Conservation (phyloP, 37 sponge, comb jelly and placozoan species). For the Tethya wilhelma region DNA sequence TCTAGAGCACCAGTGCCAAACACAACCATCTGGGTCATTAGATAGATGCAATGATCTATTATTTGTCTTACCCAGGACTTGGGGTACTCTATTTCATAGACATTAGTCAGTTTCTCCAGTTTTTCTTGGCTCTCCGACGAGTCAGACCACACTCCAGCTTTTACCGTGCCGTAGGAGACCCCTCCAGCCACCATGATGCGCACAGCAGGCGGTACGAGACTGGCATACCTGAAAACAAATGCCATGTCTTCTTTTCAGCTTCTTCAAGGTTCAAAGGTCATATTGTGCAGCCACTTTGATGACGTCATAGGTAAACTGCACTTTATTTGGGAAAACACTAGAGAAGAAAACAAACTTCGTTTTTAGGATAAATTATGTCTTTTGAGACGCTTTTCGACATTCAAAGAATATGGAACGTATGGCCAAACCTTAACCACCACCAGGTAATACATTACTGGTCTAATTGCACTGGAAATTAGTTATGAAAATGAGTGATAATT, state of each 20-base stretch:
- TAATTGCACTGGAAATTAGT: no score
- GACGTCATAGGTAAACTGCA: background rate
- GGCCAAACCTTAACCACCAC: constrained; percentile 36
- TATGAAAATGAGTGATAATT: no score
- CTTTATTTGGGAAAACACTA: background rate
- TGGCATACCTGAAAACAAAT: background rate
- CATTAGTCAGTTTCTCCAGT: constrained; percentile 17
- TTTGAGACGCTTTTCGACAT: constrained; percentile 45
- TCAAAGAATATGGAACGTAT: constrained; percentile 60
- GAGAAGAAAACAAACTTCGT: background rate
- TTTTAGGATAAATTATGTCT: background rate
- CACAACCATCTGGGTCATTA: no score
- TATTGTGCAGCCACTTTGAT: background rate
- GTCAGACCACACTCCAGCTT: constrained; percentile 53
- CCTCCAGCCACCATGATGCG: constrained; percentile 40
- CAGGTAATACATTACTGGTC: constrained; percentile 39
- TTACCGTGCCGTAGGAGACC: constrained; percentile 52
- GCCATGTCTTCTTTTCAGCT: constrained; percentile 6
- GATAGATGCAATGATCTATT: no score
- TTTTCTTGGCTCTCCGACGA: constrained; percentile 32
- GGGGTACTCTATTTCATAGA: no score
- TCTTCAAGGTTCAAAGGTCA: constrained; percentile 1
- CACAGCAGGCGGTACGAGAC: constrained; percentile 22
- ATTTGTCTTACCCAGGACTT: no score
- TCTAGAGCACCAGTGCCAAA: no score